phyloP scores from a whole-genome alignment of 64 coral and sea anemone species.

The Stylophora pistillata region DNA sequence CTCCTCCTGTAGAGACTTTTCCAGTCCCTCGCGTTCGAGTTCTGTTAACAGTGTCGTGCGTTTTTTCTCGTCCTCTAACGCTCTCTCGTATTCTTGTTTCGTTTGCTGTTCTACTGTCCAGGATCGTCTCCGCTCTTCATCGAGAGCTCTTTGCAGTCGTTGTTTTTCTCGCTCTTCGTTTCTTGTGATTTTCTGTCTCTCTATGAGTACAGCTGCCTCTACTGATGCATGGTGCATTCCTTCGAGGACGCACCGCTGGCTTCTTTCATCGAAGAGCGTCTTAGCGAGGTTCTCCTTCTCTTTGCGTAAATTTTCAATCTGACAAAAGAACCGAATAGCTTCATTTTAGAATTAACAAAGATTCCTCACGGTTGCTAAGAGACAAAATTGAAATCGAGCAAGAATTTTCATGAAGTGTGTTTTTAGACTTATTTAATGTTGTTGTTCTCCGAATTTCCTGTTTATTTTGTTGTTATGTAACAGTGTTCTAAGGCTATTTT shows the following conservation, averaged over 20 bases:
- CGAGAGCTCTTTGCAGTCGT: conserved; percentile 40
- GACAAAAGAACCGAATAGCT: background rate
- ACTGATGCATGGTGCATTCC: conserved; percentile 50
- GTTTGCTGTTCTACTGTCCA: conserved; percentile 65
- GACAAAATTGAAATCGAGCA: too few species aligned
- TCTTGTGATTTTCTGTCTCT: conserved; percentile 39
- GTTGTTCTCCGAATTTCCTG: too few species aligned
- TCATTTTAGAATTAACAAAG: background rate
- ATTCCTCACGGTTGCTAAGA: background rate
- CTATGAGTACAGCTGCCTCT: conserved; percentile 61
- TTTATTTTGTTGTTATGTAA: too few species aligned
- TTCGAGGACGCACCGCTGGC: conserved; percentile 47
- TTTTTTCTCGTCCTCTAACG: conserved; percentile 57
- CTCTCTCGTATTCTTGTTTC: conserved; percentile 64
- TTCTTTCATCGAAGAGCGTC: conserved; percentile 68
- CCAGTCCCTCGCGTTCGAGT: conserved; percentile 64
- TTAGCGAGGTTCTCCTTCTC: conserved; percentile 72
- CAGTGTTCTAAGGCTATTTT: too few species aligned
- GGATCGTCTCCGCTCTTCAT: conserved; percentile 76
- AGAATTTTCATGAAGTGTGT: too few species aligned
- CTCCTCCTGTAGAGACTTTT: conserved; percentile 57
- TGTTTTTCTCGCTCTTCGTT: conserved; percentile 48
- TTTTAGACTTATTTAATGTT: too few species aligned
- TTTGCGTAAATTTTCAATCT: conserved; percentile 56
- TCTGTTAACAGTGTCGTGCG: conserved; percentile 5